Evolutionary conservation across 2,113 vertebrate genomes (phyloP).

Genomic region (Notarius lentiginosus): DNA sequence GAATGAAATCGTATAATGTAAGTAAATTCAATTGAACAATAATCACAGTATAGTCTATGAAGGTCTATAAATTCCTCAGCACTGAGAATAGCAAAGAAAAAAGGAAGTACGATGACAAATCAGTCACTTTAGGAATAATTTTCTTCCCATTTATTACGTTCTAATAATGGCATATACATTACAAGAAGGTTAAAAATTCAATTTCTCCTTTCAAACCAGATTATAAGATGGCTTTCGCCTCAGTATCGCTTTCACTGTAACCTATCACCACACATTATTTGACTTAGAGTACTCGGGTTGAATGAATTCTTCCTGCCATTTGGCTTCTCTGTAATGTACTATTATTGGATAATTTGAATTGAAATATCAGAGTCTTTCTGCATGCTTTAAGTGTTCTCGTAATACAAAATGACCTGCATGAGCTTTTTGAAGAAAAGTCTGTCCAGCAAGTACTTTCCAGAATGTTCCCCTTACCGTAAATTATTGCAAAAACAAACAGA

Average conservation of each 20-base stretch:
- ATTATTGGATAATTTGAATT: background rate
- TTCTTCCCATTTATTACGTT: conserved; percentile 3
- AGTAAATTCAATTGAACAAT: background rate
- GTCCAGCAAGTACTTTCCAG: background rate
- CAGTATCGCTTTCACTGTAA: conserved; percentile 2
- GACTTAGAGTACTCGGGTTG: background rate
- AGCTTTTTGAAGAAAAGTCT: background rate
- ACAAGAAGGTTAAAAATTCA: background rate
- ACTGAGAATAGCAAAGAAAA: no score
- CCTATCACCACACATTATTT: background rate
- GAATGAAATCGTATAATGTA: background rate
- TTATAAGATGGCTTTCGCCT: background rate
- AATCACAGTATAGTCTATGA: background rate
- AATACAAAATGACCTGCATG: background rate
- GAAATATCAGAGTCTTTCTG: background rate
- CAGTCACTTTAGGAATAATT: background rate
- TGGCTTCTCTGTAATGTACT: conserved; percentile 10
- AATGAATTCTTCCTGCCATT: conserved; percentile 14
- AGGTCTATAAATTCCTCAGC: background rate
- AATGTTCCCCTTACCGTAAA: background rate
- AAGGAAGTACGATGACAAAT: background rate
- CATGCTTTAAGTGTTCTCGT: background rate
- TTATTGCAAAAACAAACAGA: background rate
- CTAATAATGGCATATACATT: background rate
- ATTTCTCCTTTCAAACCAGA: conserved; percentile 8